A percentile compares a stretch with the other conserved stretches of the same genome.
Conservation (phyloP, 1,140 invertebrate genomes). For the Ips typographus region DNA sequence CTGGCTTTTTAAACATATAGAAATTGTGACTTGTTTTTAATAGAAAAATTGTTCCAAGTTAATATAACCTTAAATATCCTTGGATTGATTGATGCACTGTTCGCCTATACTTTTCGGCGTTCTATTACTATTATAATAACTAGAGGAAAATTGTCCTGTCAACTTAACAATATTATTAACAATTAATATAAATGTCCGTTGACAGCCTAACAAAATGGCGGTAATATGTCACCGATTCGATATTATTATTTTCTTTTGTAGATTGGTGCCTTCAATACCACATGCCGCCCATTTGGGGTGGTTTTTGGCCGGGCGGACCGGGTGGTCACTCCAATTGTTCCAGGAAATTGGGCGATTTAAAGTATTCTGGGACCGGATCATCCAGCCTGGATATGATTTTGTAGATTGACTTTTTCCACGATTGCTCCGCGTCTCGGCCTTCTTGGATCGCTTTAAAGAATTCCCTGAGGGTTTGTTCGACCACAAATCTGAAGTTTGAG, state of each 20-base stretch:
- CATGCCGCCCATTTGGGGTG: constrained; percentile 10
- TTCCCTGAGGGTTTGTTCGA: constrained; percentile 95
- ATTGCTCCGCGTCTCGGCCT: constrained; percentile 96
- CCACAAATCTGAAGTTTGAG: constrained; percentile 92
- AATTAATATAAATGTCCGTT: constrained; percentile 44
- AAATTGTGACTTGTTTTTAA: neutral
- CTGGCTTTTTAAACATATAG: constrained; percentile 45
- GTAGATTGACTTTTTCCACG: constrained; percentile 99
- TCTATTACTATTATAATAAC: constrained; percentile 26
- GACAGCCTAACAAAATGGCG: constrained; percentile 41
- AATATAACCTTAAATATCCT: too few species aligned
- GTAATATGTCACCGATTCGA: constrained; percentile 50
- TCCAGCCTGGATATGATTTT: constrained; percentile 99
- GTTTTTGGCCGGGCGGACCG: constrained; percentile 34
- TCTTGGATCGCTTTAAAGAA: constrained; percentile 97
- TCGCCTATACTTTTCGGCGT: constrained; percentile 45
- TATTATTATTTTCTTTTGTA: too few species aligned
- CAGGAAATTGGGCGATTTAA: constrained; percentile 98
- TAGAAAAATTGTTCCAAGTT: too few species aligned
- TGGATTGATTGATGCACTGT: constrained; percentile 49
- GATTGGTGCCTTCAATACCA: constrained; percentile 27
- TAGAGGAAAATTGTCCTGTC: constrained; percentile 42
- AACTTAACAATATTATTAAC: constrained; percentile 50
- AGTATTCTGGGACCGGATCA: constrained; percentile 98
- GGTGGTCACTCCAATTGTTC: constrained; percentile 91